Base-by-base conservation (phyloP, 2,888 invertebrate species). In the Eilema sororculum region DNA sequence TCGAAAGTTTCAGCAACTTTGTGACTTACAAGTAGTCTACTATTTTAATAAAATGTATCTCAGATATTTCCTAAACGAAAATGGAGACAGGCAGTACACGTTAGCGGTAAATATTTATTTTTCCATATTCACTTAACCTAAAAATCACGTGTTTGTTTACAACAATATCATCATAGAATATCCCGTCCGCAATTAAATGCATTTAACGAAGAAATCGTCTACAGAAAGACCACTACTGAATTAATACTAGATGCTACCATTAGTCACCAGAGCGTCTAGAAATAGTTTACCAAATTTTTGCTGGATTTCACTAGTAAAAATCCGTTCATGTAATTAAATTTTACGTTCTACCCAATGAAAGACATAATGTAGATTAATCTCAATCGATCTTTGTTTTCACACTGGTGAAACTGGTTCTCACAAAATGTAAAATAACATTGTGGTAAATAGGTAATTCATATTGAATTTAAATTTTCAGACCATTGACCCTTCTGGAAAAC, bases 41-140 rank as follows among this genome's bases (percentile, higher is more conserved):
- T 5, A 41, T 37, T 20, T 16, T 0, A 25, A 10, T 41, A 90
- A 82, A 73, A 95, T 95, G 95, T 95, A 95, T 88, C 86, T 95
- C 33, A 86, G 94, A 84, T 95, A 94, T 82, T 95, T 97, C 86
- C 86, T 98, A 76, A 96, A 98, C 86, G 97, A 97, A 88, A 96
- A 96, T 65, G 98, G 98, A 0, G 97, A 98, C 16, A 96, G 98
- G 65, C 96, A 98, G 41, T 99, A 99, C 88, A 99, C 99, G 8
- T 90, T 99, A 68, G 97, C 98, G 96, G 98, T 98, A 95, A 87
- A 86, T 86, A 74, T n/a, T 12, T 37, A 22, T 25, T 72, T 65
- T n/a, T 41, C 59, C 41, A 41, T 57, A 25, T 46, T 59, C 22
- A 67, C n/a, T 8, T 87, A 87, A 86, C 88, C 85, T 86, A 61